phyloP scores from a whole-genome alignment of 2,888 invertebrate genomes.

The Brenthis daphne region DNA sequence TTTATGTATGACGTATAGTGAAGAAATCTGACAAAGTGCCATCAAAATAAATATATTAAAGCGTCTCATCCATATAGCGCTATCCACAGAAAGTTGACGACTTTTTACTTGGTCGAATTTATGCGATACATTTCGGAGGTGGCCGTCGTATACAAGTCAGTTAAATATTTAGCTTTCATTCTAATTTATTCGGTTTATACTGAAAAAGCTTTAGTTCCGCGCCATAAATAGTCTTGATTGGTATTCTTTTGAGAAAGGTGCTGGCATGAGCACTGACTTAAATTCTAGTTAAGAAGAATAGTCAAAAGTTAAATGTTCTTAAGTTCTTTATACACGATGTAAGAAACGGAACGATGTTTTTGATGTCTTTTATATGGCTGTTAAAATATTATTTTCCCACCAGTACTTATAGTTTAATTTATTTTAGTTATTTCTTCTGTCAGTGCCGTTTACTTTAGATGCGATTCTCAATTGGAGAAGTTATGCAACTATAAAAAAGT shows the following conservation, averaged over 20 bases:
- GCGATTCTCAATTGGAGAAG: too few species aligned
- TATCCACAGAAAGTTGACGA: constrained; percentile 61
- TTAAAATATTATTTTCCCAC: too few species aligned
- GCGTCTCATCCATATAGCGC: constrained; percentile 36
- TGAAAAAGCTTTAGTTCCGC: constrained; percentile 66
- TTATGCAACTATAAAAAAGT: too few species aligned
- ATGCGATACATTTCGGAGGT: constrained; percentile 77
- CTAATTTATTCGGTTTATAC: constrained; percentile 73
- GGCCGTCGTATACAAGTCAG: constrained; percentile 73
- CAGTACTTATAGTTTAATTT: too few species aligned
- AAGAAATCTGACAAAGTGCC: background rate
- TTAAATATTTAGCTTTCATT: constrained; percentile 74
- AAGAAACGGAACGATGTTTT: too few species aligned
- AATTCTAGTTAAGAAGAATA: background rate
- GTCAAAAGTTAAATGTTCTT: background rate
- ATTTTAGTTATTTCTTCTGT: too few species aligned
- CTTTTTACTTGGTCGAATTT: constrained; percentile 75
- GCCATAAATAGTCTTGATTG: constrained; percentile 66
- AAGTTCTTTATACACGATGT: background rate
- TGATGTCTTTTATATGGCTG: too few species aligned
- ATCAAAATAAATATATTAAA: background rate
- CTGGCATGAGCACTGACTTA: constrained; percentile 14
- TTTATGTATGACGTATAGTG: background rate
- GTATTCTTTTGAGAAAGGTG: constrained; percentile 49
- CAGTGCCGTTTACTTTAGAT: too few species aligned